These are phyloP conservation scores for Mastomys coucha DNA, from an alignment of 2,113 vertebrate genomes.

Conservation along the genomic window DNA sequence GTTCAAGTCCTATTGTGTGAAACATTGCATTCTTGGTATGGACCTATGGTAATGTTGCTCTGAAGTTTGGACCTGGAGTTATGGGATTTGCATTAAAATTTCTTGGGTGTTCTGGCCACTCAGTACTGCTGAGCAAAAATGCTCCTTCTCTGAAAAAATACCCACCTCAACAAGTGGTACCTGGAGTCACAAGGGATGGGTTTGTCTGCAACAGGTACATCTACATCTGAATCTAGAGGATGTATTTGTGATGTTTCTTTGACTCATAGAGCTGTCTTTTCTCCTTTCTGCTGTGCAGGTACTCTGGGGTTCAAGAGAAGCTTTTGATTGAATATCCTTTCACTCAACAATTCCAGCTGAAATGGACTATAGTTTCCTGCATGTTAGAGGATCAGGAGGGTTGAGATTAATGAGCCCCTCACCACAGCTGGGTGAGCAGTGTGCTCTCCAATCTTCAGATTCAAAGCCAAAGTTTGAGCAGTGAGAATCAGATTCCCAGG, in stretches of 20 bases:
- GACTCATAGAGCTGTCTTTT: background rate
- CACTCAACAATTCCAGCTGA: background rate
- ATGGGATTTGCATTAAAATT: background rate
- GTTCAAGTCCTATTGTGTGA: background rate
- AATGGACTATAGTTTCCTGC: background rate
- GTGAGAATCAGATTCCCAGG: background rate
- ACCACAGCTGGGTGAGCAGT: background rate
- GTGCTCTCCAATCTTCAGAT: background rate
- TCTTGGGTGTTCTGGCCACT: background rate
- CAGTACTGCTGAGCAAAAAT: background rate
- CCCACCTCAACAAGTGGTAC: background rate
- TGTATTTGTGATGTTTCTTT: background rate
- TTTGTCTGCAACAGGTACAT: background rate
- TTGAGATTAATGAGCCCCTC: background rate
- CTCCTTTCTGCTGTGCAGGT: background rate
- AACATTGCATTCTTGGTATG: background rate
- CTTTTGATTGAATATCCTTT: background rate
- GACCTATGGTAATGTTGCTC: background rate
- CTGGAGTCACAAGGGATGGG: no score
- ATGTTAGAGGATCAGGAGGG: background rate
- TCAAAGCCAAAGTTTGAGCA: background rate
- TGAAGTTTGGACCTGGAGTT: conserved; percentile 18
- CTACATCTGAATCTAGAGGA: background rate
- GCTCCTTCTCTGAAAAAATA: background rate
- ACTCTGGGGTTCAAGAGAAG: background rate